A percentile compares a stretch with the other conserved stretches of the same genome.
Evolutionary conservation across 2,888 invertebrate genomes (phyloP).

Genomic region (Rhamnusium bicolor): DNA sequence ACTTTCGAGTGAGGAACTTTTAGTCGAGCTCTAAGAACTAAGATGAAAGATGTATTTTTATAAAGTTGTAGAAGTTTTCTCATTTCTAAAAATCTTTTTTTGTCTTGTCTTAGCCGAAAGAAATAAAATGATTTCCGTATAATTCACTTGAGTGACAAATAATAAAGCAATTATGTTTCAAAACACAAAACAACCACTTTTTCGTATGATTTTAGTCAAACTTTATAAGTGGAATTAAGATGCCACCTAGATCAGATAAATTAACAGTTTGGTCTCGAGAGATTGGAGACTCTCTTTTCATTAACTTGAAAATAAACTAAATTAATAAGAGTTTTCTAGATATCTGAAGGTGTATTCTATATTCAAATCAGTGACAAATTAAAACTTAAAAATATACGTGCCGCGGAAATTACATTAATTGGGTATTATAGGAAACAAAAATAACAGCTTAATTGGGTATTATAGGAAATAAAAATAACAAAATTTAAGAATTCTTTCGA

Average conservation of each 20-base stretch:
- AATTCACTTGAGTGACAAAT: background rate
- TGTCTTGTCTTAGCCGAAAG: background rate
- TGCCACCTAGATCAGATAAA: background rate
- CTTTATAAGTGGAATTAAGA: background rate
- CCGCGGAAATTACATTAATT: too few relatives aligned
- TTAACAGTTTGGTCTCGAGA: too few relatives aligned
- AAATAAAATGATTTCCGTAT: background rate
- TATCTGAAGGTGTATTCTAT: too few relatives aligned
- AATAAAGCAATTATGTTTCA: background rate
- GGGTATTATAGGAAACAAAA: too few relatives aligned
- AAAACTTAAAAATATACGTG: too few relatives aligned
- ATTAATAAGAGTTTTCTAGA: too few relatives aligned
- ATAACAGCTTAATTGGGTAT: too few relatives aligned
- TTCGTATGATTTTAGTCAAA: background rate
- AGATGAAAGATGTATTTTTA: slow-evolving; percentile 2
- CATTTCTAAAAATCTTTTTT: background rate
- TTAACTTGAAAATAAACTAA: too few relatives aligned
- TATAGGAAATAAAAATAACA: too few relatives aligned
- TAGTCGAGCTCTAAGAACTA: background rate
- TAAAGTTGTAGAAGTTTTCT: slow-evolving; percentile 14
- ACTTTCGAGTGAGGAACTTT: slow-evolving; percentile 1
- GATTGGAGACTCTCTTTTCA: too few relatives aligned
- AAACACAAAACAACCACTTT: background rate
- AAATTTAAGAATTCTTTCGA: too few relatives aligned
- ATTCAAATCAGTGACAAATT: too few relatives aligned